A percentile compares a stretch with the other conserved stretches of the same genome.
These are phyloP conservation scores for Pecten maximus DNA, from an alignment of 2,888 invertebrate species.

Conservation along the genomic window DNA sequence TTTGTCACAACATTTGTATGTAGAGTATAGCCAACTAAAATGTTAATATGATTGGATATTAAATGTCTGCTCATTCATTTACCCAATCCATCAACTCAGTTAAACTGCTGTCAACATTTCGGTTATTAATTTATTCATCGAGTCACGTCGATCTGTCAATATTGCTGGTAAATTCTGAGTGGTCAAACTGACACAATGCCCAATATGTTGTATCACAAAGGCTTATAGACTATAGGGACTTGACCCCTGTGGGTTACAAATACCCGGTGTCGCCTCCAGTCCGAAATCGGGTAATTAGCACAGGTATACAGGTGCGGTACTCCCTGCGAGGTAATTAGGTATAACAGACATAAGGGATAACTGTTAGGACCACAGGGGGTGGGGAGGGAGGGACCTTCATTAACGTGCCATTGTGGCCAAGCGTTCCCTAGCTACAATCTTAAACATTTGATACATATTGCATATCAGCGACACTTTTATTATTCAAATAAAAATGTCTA, in stretches of 20 bases:
- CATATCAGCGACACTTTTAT: background rate
- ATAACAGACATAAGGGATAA: background rate
- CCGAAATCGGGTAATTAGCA: background rate
- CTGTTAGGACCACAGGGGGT: background rate
- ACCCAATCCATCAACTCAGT: background rate
- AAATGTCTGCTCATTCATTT: background rate
- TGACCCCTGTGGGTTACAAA: background rate
- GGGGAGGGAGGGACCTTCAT: background rate
- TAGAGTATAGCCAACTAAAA: no score
- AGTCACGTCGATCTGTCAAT: slow-evolving; percentile 4
- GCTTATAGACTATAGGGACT: background rate
- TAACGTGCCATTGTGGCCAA: background rate
- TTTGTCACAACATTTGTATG: no score
- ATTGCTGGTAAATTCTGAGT: background rate
- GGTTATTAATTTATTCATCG: background rate
- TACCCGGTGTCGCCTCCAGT: background rate
- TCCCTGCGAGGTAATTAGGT: background rate
- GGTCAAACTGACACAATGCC: background rate
- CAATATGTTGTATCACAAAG: background rate
- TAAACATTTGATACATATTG: background rate
- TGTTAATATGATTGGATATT: no score
- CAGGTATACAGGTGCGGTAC: background rate
- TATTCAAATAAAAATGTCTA: slow-evolving; percentile 4
- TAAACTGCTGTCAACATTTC: background rate
- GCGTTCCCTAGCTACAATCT: background rate